Evolutionary conservation across 2,797 vertebrate species (phyloP).

Genomic region (Loriculus beryllinus): DNA sequence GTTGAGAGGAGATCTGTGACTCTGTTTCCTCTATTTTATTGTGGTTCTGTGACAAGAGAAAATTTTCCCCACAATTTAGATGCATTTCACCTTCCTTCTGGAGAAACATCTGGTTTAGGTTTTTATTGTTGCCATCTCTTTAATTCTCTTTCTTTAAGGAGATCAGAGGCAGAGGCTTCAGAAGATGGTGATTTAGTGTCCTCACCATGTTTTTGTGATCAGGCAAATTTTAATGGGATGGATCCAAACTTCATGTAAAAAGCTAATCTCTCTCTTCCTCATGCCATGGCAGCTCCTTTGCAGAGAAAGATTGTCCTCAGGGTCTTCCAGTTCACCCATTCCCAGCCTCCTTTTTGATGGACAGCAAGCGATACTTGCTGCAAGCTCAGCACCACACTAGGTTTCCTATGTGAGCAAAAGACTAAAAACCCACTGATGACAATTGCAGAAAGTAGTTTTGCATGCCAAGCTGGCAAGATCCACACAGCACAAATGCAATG

Average conservation of each 20-base stretch:
- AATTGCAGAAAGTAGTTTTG: not conserved
- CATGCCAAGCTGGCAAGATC: not conserved
- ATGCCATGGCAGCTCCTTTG: not conserved
- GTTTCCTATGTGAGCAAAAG: not conserved
- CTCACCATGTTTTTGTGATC: not conserved
- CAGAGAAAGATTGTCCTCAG: not conserved
- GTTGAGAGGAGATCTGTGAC: not conserved
- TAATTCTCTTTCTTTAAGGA: not conserved
- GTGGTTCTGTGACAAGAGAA: not conserved
- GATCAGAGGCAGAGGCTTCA: not conserved
- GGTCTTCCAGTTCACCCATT: not conserved
- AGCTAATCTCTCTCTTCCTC: not conserved
- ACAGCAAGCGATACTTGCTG: not conserved
- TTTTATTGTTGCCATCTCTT: not conserved
- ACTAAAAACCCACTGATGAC: not conserved
- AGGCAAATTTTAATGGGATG: not conserved
- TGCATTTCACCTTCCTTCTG: not conserved
- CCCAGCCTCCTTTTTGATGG: not conserved
- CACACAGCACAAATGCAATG: not conserved
- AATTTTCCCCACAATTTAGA: not conserved
- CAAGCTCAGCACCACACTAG: not conserved
- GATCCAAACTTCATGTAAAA: not conserved
- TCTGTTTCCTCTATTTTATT: not conserved
- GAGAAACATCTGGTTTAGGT: not conserved
- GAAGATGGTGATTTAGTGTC: not conserved